Percentiles rank a stretch among this genome's conserved stretches.
These are phyloP conservation scores for Oryzias melastigma DNA, from an alignment of 2,113 vertebrate species.

Conservation along the genomic window DNA sequence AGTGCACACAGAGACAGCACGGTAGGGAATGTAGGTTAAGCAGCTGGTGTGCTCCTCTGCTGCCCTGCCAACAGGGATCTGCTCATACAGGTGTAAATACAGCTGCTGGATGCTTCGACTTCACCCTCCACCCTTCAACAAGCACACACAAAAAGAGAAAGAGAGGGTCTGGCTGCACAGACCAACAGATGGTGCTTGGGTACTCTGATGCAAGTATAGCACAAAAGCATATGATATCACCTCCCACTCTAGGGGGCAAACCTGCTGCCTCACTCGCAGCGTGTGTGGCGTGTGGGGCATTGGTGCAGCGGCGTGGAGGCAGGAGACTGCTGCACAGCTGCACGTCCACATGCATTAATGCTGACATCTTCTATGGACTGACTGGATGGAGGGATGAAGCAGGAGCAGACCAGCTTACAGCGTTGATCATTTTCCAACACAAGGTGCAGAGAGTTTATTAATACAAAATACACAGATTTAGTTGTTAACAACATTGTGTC, in stretches of 20 bases:
- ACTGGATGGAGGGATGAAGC: constrained; percentile 13
- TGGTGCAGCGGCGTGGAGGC: constrained; percentile 19
- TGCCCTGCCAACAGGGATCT: constrained; percentile 82
- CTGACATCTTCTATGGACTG: constrained; percentile 47
- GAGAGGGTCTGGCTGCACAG: constrained; percentile 33
- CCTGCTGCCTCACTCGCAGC: constrained; percentile 49
- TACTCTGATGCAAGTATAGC: constrained; percentile 51
- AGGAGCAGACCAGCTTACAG: neutral
- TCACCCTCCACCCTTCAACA: neutral
- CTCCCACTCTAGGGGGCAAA: constrained; percentile 56
- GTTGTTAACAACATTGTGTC: too few relatives aligned
- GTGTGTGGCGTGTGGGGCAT: constrained; percentile 17
- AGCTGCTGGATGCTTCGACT: constrained; percentile 78
- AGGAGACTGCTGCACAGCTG: constrained; percentile 51
- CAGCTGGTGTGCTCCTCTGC: constrained; percentile 85
- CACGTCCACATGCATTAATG: constrained; percentile 61
- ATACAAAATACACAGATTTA: neutral
- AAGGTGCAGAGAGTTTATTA: neutral
- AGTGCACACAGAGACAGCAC: constrained; percentile 34
- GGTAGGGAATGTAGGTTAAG: constrained; percentile 64
- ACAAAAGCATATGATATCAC: constrained; percentile 64
- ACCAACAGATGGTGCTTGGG: constrained; percentile 67
- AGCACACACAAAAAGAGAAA: constrained; percentile 9
- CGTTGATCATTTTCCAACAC: neutral
- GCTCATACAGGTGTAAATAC: constrained; percentile 91